Evolutionary conservation across 2,797 vertebrate species (phyloP).

Genomic region (Micrastur ruficollis): DNA sequence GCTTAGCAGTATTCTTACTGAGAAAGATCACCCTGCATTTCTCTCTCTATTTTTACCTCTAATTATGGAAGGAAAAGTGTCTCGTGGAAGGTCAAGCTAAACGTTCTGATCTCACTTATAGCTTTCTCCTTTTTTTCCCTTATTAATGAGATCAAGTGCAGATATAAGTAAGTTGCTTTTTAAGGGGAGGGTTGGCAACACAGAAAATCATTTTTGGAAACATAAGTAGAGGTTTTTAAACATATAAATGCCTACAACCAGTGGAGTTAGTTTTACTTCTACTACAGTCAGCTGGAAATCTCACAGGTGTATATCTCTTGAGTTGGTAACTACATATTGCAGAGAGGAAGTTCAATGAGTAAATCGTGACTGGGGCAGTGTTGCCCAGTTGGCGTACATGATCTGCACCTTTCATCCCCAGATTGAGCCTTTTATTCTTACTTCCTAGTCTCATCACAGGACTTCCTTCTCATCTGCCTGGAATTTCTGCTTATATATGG

Average conservation of each 20-base stretch:
- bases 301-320: neutral
- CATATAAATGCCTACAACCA: neutral
- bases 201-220: neutral
- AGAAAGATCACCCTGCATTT: conserved; percentile 40
- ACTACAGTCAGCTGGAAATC: neutral
- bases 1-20: neutral
- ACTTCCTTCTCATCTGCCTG: neutral
- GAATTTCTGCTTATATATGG: neutral
- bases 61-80: conserved; percentile 21
- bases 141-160: neutral
- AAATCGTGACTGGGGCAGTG: neutral
- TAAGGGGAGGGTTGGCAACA: neutral
- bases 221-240: neutral
- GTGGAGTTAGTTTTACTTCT: neutral
- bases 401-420: neutral
- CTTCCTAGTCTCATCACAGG: neutral
- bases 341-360: neutral
- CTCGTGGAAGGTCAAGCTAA: neutral
- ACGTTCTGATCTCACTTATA: neutral
- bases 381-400: neutral
- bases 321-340: neutral
- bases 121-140: neutral
- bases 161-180: neutral
- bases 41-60: conserved; percentile 37
- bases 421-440: neutral